Conservation (phyloP, 2,888 invertebrate genomes). For the Drosophila phalerata region DNA sequence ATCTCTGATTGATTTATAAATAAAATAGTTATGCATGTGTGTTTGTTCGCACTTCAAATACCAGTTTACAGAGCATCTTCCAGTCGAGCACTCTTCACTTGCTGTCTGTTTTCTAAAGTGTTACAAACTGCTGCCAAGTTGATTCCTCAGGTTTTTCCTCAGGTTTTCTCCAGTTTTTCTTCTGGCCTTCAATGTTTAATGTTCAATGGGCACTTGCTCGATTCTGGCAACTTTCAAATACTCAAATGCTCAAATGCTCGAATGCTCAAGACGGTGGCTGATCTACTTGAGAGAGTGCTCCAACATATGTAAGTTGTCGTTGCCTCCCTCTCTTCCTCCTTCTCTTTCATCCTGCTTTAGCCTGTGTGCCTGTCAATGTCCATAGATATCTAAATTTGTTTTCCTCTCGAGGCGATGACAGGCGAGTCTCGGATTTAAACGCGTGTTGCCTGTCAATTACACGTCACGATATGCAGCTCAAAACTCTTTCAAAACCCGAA, state of each 20-base stretch:
- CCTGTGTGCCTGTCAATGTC: slow-evolving; percentile 40
- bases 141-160: slow-evolving; percentile 1
- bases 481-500: slow-evolving; percentile 66
- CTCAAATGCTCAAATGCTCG: slow-evolving; percentile 34
- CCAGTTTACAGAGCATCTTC: slow-evolving; percentile 11
- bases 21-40: background rate
- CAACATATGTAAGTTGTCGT: slow-evolving; percentile 3
- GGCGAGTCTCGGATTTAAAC: slow-evolving; percentile 57
- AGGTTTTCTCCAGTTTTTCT: background rate
- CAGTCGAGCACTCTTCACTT: slow-evolving; percentile 20
- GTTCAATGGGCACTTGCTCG: slow-evolving; percentile 20
- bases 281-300: slow-evolving; percentile 34
- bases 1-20: background rate
- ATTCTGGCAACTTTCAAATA: slow-evolving; percentile 40
- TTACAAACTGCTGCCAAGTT: slow-evolving; percentile 12
- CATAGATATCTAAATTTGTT: slow-evolving; percentile 70
- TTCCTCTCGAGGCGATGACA: slow-evolving; percentile 71
- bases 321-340: background rate
- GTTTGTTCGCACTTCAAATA: background rate
- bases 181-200: background rate
- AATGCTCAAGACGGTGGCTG: slow-evolving; percentile 41
- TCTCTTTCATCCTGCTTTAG: too few relatives aligned
- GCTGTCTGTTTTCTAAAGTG: slow-evolving; percentile 16
- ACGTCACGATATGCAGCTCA: slow-evolving; percentile 65
- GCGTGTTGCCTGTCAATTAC: slow-evolving; percentile 79